A percentile compares a stretch with the other conserved stretches of the same genome.
Evolutionary conservation across 2,888 invertebrate genomes (phyloP).

Genomic region (Cerastis rubricosa): DNA sequence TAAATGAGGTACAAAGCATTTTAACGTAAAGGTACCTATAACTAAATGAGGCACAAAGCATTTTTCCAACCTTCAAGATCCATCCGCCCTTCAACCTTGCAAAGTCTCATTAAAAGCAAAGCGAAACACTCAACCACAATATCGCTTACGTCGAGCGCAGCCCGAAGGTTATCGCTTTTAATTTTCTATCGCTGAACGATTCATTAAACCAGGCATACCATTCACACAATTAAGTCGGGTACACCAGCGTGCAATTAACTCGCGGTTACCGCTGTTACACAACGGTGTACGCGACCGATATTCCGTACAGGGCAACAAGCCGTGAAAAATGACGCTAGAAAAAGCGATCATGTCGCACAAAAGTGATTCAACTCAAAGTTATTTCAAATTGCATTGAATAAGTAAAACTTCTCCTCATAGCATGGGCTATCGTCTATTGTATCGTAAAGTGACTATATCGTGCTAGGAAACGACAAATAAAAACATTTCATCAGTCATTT

Average conservation of each 20-base stretch:
- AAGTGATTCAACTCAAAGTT: too few species aligned
- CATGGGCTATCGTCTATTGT: too few species aligned
- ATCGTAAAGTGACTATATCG: too few species aligned
- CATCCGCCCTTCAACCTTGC: slow-evolving; percentile 26
- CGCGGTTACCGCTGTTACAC: slow-evolving; percentile 73
- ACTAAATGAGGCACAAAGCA: neutral
- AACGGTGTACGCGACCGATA: slow-evolving; percentile 74
- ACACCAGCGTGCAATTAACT: slow-evolving; percentile 64
- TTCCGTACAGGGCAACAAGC: slow-evolving; percentile 75
- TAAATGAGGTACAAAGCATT: too few species aligned
- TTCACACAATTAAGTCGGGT: slow-evolving; percentile 63
- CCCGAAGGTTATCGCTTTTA: slow-evolving; percentile 44
- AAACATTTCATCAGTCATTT: too few species aligned
- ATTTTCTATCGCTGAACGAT: slow-evolving; percentile 50
- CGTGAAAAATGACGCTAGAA: slow-evolving; percentile 69
- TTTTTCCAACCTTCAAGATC: slow-evolving; percentile 12
- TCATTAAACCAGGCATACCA: slow-evolving; percentile 53
- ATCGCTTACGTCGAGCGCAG: slow-evolving; percentile 46
- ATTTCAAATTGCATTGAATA: too few species aligned
- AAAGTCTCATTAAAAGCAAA: slow-evolving; percentile 31
- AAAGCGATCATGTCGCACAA: slow-evolving; percentile 58
- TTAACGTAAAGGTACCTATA: neutral
- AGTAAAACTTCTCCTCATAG: too few species aligned
- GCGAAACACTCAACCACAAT: slow-evolving; percentile 33
- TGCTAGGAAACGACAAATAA: too few species aligned